phyloP scores from a whole-genome alignment of 2,888 invertebrate genomes.

The Orthonychiurus folsomi region DNA sequence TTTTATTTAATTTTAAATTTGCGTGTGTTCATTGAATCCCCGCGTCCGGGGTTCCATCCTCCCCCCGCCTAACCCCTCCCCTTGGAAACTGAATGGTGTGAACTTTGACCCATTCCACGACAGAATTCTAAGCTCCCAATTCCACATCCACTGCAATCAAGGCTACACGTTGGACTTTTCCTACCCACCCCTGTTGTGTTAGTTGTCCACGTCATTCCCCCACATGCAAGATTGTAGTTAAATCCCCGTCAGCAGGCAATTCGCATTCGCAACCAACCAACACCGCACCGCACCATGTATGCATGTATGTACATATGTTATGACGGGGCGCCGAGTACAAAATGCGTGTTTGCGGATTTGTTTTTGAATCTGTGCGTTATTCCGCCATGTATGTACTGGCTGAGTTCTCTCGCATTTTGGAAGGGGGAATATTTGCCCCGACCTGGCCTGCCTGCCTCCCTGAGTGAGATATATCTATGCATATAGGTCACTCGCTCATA shows the following conservation, averaged over 20 bases:
- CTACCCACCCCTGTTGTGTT: background rate
- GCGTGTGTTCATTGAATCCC: background rate
- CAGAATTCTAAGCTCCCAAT: too few species aligned
- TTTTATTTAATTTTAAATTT: background rate
- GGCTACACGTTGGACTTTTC: too few species aligned
- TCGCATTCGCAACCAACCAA: too few species aligned
- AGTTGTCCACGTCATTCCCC: background rate
- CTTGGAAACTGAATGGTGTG: background rate
- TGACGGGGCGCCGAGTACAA: background rate
- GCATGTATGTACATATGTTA: too few species aligned
- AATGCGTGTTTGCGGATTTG: background rate
- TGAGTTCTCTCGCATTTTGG: too few species aligned
- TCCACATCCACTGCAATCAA: too few species aligned
- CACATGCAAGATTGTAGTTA: background rate
- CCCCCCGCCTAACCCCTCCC: background rate
- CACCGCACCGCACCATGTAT: too few species aligned
- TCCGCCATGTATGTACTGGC: too few species aligned
- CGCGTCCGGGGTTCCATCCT: background rate
- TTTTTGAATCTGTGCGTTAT: background rate
- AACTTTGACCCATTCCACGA: background rate
- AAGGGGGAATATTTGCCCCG: too few species aligned
- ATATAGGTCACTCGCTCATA: conserved; percentile 5
- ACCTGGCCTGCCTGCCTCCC: background rate
- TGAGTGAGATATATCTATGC: background rate
- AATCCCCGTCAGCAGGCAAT: background rate